phyloP scores from a whole-genome alignment of 2,113 vertebrate genomes.

The Phaethornis superciliosus region DNA sequence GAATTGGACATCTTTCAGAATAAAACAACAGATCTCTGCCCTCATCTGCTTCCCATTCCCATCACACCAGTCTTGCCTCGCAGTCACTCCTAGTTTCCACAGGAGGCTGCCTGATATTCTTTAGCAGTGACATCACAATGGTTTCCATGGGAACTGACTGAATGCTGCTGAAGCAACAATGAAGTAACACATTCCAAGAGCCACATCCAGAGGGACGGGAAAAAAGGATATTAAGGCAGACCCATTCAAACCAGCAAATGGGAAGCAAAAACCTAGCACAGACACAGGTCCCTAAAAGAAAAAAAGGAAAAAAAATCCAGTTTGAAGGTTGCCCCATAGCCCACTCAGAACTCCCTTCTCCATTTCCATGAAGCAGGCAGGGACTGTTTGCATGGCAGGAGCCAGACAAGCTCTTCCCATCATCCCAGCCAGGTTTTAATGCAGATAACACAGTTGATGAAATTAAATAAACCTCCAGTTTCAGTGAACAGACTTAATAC shows the following conservation, averaged over 20 bases:
- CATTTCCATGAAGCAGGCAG: not conserved
- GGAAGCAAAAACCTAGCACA: not conserved
- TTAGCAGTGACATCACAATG: not conserved
- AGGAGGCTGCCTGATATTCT: not conserved
- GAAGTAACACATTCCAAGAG: conserved; percentile 4
- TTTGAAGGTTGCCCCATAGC: not conserved
- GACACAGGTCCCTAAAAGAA: not conserved
- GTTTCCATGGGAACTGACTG: conserved; percentile 31
- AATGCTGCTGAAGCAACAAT: not conserved
- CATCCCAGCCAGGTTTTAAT: not conserved
- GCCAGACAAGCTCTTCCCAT: not conserved
- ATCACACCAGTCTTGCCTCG: not conserved
- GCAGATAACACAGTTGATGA: not conserved
- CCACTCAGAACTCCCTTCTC: not conserved
- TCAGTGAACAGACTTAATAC: not conserved
- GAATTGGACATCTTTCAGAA: not conserved
- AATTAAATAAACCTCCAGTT: not conserved
- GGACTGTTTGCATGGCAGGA: not conserved
- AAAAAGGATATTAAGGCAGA: not conserved
- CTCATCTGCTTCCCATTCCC: not conserved
- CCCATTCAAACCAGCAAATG: not conserved
- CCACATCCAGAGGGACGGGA: not conserved
- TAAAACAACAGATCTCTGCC: not conserved
- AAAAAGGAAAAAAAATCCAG: not conserved
- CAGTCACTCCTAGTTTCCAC: not conserved